A percentile compares a stretch with the other conserved stretches of the same genome.
Evolutionary conservation across 2,113 vertebrate genomes (phyloP).

Genomic region (Onychostoma macrolepis): DNA sequence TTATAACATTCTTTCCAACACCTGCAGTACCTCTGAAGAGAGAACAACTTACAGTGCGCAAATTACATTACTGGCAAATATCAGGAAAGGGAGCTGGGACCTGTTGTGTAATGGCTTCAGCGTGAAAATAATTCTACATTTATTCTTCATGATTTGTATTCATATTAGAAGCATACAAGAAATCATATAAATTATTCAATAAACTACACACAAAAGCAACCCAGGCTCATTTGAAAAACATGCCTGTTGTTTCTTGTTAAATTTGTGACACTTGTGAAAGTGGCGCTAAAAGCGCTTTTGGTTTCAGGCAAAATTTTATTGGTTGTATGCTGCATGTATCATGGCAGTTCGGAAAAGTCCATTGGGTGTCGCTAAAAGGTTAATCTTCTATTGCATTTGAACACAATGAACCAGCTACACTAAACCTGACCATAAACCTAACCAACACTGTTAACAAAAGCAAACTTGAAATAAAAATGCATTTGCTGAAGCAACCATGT

Average conservation of each 20-base stretch:
- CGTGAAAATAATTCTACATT: neutral
- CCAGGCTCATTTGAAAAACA: neutral
- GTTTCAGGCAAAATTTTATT: neutral
- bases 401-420: neutral
- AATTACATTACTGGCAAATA: neutral
- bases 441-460: neutral
- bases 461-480: neutral
- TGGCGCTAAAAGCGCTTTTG: no score
- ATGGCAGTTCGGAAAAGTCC: neutral
- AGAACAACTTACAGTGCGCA: neutral
- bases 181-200: neutral
- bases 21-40: neutral
- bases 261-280: no score
- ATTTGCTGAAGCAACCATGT: no score
- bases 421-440: neutral
- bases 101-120: neutral
- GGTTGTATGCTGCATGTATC: neutral
- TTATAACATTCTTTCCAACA: slow-evolving; percentile 2
- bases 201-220: neutral
- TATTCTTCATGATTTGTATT: neutral
- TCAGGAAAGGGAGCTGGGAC: neutral
- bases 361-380: neutral
- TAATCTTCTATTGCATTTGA: neutral
- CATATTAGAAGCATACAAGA: neutral
- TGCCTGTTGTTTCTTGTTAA: no score